Evolutionary conservation across 2,888 invertebrate species (phyloP).

Genomic region (Idaea straminata): DNA sequence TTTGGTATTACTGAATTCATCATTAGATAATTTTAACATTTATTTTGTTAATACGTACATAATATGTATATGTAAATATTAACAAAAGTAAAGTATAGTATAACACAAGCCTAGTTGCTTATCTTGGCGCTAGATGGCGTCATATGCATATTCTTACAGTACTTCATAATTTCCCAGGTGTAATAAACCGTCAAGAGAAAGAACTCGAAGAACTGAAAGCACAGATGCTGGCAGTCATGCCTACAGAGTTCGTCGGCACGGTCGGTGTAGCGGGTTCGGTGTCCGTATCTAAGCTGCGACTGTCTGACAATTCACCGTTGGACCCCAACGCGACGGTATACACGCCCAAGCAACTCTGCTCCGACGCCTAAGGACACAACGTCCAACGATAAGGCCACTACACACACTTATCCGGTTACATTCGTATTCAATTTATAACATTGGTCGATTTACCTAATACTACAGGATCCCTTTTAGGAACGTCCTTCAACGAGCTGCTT

Average conservation of each 20-base stretch:
- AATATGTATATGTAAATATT: no score
- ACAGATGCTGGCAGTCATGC: conserved; percentile 96
- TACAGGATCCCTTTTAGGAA: no score
- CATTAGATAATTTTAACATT: no score
- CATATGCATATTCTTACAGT: no score
- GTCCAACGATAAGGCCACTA: background rate
- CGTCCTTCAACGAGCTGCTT: no score
- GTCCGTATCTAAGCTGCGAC: conserved; percentile 52
- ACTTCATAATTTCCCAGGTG: conserved; percentile 73
- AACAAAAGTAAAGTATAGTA: no score
- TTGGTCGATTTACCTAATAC: no score
- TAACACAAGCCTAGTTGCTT: no score
- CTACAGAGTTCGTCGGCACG: conserved; percentile 77
- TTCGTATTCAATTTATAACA: conserved; percentile 4
- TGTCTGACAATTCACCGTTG: conserved; percentile 70
- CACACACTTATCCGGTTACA: background rate
- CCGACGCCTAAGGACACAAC: conserved; percentile 51
- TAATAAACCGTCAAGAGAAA: conserved; percentile 91
- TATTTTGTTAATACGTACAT: no score
- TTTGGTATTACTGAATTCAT: no score
- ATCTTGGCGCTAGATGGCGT: conserved; percentile 13
- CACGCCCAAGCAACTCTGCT: conserved; percentile 86
- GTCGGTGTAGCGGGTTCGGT: conserved; percentile 37
- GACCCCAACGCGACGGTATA: conserved; percentile 96
- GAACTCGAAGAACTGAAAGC: conserved; percentile 96